phyloP scores from a whole-genome alignment of 2,797 vertebrate genomes.

The Hippoglossus hippoglossus region DNA sequence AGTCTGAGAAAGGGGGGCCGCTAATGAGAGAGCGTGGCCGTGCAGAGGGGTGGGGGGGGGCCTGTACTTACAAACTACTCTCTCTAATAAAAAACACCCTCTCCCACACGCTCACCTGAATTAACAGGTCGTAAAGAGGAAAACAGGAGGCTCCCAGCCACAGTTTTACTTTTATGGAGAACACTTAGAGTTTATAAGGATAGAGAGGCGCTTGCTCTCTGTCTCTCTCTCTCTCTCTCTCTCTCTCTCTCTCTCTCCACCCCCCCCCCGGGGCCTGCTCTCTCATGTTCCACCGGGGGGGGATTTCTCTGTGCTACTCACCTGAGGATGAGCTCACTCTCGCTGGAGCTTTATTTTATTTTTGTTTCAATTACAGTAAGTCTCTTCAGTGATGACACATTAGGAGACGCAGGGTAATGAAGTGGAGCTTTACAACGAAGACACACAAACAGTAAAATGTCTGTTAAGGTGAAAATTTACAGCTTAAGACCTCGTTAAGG shows the following conservation, averaged over 20 bases:
- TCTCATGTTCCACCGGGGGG: slow-evolving; percentile 56
- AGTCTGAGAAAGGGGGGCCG: slow-evolving; percentile 29
- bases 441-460: slow-evolving; percentile 2
- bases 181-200: slow-evolving; percentile 69
- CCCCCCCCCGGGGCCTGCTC: slow-evolving; percentile 41
- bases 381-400: slow-evolving; percentile 4
- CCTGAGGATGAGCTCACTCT: slow-evolving; percentile 46
- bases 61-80: slow-evolving; percentile 41
- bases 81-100: slow-evolving; percentile 31
- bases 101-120: slow-evolving; percentile 61
- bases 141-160: slow-evolving; percentile 63
- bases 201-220: slow-evolving; percentile 48
- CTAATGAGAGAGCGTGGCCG: slow-evolving; percentile 42
- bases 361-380: slow-evolving; percentile 25
- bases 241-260: too few relatives aligned
- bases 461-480: slow-evolving; percentile 14
- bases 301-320: slow-evolving; percentile 66
- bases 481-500: neutral
- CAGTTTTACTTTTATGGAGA: slow-evolving; percentile 70
- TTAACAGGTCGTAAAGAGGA: slow-evolving; percentile 68
- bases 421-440: slow-evolving; percentile 9
- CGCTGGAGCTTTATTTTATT: neutral
- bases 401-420: slow-evolving; percentile 5
- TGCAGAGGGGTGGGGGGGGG: neutral
- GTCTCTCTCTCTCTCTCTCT: slow-evolving; percentile 22